Conservation (phyloP, 2,113 vertebrate genomes). For the Ranitomeya imitator region DNA sequence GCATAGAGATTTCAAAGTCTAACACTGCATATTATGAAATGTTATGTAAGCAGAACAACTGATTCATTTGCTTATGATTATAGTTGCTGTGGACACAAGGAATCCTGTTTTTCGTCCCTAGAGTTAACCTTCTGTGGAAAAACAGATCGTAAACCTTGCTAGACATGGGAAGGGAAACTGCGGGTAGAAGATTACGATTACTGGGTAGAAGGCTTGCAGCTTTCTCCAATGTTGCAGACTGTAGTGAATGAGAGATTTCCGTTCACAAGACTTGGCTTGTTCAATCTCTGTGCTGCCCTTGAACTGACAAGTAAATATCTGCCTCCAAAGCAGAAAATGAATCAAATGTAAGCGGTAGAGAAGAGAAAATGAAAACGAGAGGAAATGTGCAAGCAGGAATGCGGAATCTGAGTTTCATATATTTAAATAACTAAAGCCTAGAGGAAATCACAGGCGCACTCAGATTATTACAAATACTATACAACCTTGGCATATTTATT, state of each 20-base stretch:
- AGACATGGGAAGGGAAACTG: conserved; percentile 58
- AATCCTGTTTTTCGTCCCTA: conserved; percentile 5
- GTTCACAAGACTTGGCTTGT: conserved; percentile 72
- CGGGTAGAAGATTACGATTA: conserved; percentile 57
- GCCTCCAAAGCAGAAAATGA: conserved; percentile 69
- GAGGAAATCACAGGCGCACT: conserved; percentile 14
- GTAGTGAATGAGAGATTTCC: conserved; percentile 75
- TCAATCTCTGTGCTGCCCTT: conserved; percentile 79
- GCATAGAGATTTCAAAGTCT: too few relatives aligned
- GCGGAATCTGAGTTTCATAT: conserved; percentile 13
- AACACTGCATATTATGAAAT: not conserved
- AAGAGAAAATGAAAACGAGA: conserved; percentile 68
- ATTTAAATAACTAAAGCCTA: conserved; percentile 22
- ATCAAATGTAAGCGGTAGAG: conserved; percentile 64
- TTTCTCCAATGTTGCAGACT: conserved; percentile 70
- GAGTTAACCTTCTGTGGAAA: not conserved
- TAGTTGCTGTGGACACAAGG: not conserved
- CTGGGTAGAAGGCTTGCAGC: conserved; percentile 63
- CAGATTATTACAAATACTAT: conserved; percentile 9
- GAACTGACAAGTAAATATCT: conserved; percentile 77
- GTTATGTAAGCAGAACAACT: not conserved
- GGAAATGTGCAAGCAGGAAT: not conserved
- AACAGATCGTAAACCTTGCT: not conserved
- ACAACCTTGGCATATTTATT: conserved; percentile 16
- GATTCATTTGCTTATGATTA: conserved; percentile 6